These are phyloP conservation scores for Callyntrura guangdongensis DNA, from an alignment of 2,888 invertebrate genomes.

Conservation along the genomic window DNA sequence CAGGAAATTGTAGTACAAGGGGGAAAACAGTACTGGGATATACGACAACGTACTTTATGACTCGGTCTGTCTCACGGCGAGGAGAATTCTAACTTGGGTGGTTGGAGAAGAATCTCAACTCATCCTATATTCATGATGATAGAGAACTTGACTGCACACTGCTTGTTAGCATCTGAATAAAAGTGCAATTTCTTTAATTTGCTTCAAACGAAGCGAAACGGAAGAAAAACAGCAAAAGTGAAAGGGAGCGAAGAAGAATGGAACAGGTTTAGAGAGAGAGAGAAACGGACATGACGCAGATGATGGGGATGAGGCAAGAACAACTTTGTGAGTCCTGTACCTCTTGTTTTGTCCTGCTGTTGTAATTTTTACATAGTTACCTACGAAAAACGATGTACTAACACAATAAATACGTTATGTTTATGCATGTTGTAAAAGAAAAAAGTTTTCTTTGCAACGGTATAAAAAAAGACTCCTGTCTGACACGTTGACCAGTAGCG, in stretches of 20 bases:
- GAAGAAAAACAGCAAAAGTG: background rate
- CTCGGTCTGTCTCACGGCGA: conserved; percentile 2
- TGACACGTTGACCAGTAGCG: conserved; percentile 2
- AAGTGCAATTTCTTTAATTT: conserved; percentile 69
- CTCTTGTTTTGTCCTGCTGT: background rate
- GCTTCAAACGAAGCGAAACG: conserved; percentile 19
- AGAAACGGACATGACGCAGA: conserved; percentile 17
- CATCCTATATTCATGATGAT: conserved; percentile 68
- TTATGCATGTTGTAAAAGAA: too few species aligned
- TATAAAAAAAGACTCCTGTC: too few species aligned
- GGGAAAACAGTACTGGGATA: background rate
- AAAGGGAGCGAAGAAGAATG: background rate
- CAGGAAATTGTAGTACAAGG: background rate
- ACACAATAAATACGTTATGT: too few species aligned
- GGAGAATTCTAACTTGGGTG: background rate
- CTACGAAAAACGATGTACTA: too few species aligned
- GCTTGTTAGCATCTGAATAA: conserved; percentile 64
- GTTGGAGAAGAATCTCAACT: conserved; percentile 42
- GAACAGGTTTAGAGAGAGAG: background rate
- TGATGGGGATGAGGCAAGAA: background rate
- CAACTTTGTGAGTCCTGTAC: background rate
- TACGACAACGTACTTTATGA: background rate
- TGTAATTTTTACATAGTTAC: too few species aligned
- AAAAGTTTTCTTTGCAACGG: too few species aligned
- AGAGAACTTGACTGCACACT: conserved; percentile 56